Percentiles rank a stretch among this genome's conserved stretches.
phyloP scores from a whole-genome alignment of 2,888 invertebrate species.

The Tipula confusa region DNA sequence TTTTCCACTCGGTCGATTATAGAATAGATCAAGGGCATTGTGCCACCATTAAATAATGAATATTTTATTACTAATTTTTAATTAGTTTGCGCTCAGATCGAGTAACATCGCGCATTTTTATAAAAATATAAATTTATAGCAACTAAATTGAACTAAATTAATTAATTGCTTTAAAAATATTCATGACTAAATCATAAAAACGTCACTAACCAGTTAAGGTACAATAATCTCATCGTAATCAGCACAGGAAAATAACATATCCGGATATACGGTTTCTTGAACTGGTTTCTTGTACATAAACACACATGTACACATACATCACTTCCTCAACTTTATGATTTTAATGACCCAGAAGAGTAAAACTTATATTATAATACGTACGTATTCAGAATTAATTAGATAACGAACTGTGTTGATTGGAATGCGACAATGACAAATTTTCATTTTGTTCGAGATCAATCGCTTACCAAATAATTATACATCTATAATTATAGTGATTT shows the following conservation, averaged over 20 bases:
- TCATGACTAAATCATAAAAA: too few relatives aligned
- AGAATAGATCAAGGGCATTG: background rate
- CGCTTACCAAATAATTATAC: background rate
- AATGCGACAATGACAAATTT: background rate
- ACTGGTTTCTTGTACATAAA: background rate
- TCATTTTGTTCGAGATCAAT: background rate
- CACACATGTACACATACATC: background rate
- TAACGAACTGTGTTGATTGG: background rate
- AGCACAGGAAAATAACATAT: background rate
- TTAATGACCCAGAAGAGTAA: background rate
- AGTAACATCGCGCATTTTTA: background rate
- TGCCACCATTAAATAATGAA: background rate
- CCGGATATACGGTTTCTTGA: background rate
- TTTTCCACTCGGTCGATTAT: background rate
- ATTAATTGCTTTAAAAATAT: too few relatives aligned
- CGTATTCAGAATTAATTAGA: background rate
- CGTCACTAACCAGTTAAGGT: too few relatives aligned
- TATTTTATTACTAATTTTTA: background rate
- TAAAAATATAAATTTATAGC: too few relatives aligned
- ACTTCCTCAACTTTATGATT: background rate
- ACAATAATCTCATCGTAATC: background rate
- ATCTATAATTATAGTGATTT: background rate
- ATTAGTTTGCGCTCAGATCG: background rate
- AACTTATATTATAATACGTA: background rate
- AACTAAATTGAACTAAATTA: background rate